These are phyloP conservation scores for Halesus radiatus DNA, from an alignment of 1,140 invertebrate genomes.

Conservation along the genomic window DNA sequence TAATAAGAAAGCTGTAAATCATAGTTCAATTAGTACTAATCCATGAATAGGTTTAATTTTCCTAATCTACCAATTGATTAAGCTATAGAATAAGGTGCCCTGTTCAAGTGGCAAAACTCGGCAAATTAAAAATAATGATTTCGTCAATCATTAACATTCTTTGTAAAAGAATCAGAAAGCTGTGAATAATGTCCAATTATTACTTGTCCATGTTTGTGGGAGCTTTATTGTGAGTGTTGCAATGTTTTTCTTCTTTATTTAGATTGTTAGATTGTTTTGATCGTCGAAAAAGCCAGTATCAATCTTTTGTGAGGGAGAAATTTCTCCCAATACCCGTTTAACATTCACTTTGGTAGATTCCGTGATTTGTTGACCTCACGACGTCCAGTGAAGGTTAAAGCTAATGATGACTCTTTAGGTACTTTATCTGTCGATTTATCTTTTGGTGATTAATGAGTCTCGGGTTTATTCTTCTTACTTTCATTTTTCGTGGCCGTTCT, in stretches of 20 bases:
- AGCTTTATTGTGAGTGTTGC: no score
- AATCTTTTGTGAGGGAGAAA: background rate
- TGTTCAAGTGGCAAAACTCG: no score
- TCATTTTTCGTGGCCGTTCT: conserved; percentile 2
- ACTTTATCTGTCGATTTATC: conserved; percentile 20
- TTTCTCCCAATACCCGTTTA: conserved; percentile 10
- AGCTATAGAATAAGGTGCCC: no score
- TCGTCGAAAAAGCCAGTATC: background rate
- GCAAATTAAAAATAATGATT: no score
- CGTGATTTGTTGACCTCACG: conserved; percentile 8
- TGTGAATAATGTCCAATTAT: no score
- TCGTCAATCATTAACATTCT: no score
- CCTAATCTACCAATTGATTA: no score
- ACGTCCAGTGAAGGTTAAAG: conserved; percentile 4
- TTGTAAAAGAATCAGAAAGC: no score
- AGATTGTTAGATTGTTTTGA: conserved; percentile 2
- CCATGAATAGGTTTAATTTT: no score
- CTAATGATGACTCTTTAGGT: conserved; percentile 24
- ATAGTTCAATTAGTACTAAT: no score
- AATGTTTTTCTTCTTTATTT: background rate
- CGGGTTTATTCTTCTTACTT: conserved; percentile 2
- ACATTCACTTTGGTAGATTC: conserved; percentile 20
- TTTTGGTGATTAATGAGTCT: conserved; percentile 19
- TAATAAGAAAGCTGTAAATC: no score
- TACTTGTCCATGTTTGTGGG: no score